A percentile compares a stretch with the other conserved stretches of the same genome.
Evolutionary conservation across 1,140 invertebrate species (phyloP).

Genomic region (Drosophila teissieri): DNA sequence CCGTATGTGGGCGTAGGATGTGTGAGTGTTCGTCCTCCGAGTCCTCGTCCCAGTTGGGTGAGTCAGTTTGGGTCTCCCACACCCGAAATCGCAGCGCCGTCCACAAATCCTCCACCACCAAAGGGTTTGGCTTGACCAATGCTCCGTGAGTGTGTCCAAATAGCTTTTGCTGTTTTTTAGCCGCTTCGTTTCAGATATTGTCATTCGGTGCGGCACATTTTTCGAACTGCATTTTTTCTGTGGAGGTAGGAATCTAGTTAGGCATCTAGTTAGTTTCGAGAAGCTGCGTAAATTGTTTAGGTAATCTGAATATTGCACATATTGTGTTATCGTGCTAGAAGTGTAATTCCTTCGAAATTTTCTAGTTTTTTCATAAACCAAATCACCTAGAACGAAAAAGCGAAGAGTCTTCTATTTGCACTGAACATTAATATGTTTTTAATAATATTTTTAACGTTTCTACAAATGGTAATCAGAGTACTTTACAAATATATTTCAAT

Average conservation of each 20-base stretch:
- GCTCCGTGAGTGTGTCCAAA: slow-evolving; percentile 66
- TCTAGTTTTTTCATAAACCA: too few relatives aligned
- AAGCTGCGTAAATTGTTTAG: background rate
- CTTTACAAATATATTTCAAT: too few relatives aligned
- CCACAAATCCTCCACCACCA: slow-evolving; percentile 1
- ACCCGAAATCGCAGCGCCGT: background rate
- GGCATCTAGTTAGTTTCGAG: background rate
- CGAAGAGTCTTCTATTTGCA: too few relatives aligned
- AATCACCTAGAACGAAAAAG: too few relatives aligned
- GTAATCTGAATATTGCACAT: background rate
- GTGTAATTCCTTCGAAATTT: background rate
- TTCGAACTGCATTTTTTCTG: slow-evolving; percentile 8
- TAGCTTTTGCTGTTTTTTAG: slow-evolving; percentile 52
- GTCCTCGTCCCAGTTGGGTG: slow-evolving; percentile 32
- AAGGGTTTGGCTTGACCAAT: slow-evolving; percentile 67
- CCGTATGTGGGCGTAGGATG: slow-evolving; percentile 27
- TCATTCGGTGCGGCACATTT: slow-evolving; percentile 15
- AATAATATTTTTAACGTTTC: too few relatives aligned
- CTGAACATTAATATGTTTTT: too few relatives aligned
- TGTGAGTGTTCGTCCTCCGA: slow-evolving; percentile 25
- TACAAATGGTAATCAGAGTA: too few relatives aligned
- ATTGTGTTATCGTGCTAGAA: background rate
- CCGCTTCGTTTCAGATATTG: slow-evolving; percentile 27
- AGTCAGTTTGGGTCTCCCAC: slow-evolving; percentile 22
- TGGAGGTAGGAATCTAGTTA: background rate